phyloP scores from a whole-genome alignment of 2,113 vertebrate genomes.

The Laticauda laticaudata region DNA sequence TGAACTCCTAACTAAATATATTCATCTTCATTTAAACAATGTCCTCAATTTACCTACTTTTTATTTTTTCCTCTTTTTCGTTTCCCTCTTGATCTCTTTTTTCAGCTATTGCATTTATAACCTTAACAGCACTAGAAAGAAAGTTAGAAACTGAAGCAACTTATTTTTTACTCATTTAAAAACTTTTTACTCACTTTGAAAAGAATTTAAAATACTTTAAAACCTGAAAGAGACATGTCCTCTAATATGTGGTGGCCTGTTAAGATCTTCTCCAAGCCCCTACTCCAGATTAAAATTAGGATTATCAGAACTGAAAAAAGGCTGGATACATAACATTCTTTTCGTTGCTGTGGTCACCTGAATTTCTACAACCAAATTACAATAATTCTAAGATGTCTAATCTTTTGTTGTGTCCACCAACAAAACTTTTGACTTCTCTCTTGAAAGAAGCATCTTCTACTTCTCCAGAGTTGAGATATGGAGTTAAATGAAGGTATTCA shows the following conservation, averaged over 20 bases:
- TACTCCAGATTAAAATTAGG: neutral
- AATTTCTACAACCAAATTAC: neutral
- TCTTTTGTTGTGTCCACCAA: neutral
- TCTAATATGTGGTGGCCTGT: neutral
- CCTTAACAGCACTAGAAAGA: neutral
- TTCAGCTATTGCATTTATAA: neutral
- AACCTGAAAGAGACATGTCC: neutral
- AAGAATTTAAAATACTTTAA: neutral
- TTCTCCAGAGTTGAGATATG: neutral
- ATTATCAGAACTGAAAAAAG: neutral
- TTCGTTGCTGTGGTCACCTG: neutral
- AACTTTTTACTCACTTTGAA: neutral
- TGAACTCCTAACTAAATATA: neutral
- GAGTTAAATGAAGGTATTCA: neutral
- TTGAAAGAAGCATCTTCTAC: neutral
- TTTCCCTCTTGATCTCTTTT: neutral
- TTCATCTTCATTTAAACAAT: too few relatives aligned
- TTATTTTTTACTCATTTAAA: neutral
- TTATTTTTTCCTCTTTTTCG: neutral
- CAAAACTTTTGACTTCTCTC: neutral
- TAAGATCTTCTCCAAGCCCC: neutral
- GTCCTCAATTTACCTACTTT: neutral
- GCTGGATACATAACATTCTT: neutral
- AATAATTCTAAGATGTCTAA: neutral
- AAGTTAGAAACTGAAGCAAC: neutral